Conservation (phyloP, 2,797 vertebrate genomes). For the Falco cherrug region DNA sequence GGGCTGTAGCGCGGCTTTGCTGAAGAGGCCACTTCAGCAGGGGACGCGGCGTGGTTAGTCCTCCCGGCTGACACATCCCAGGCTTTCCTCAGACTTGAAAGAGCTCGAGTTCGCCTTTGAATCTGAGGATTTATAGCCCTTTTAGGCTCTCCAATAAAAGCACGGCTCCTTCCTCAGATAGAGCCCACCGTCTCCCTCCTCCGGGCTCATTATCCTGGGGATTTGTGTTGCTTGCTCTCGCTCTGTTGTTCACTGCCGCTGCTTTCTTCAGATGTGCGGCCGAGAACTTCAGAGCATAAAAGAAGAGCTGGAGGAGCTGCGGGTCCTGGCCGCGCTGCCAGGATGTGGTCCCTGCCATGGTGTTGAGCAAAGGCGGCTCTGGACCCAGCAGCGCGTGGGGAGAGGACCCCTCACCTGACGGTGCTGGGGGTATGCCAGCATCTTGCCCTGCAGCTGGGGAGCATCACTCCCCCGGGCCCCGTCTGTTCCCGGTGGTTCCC, state of each 20-base stretch:
- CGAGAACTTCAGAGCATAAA: constrained; percentile 14
- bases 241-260: constrained; percentile 30
- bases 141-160: constrained; percentile 70
- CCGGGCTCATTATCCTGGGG: constrained; percentile 51
- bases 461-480: accelerated
- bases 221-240: constrained; percentile 46
- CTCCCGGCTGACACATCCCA: constrained; percentile 69
- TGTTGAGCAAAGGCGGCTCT: not conserved
- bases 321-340: accelerated
- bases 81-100: constrained; percentile 69
- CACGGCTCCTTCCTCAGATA: constrained; percentile 54
- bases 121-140: constrained; percentile 68
- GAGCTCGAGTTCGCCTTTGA: constrained; percentile 61
- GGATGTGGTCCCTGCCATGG: not conserved
- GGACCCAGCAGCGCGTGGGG: accelerated
- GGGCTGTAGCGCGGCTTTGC: constrained; percentile 57
- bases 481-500: accelerated
- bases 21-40: constrained; percentile 70
- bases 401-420: not conserved
- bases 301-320: not conserved
- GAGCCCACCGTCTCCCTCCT: constrained; percentile 66
- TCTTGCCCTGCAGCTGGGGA: not conserved
- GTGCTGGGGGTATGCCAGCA: not conserved
- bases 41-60: constrained; percentile 56
- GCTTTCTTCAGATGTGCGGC: constrained; percentile 21